These are phyloP conservation scores for Eulemur mongoz DNA, from an alignment of 2,797 vertebrate genomes.

Conservation along the genomic window DNA sequence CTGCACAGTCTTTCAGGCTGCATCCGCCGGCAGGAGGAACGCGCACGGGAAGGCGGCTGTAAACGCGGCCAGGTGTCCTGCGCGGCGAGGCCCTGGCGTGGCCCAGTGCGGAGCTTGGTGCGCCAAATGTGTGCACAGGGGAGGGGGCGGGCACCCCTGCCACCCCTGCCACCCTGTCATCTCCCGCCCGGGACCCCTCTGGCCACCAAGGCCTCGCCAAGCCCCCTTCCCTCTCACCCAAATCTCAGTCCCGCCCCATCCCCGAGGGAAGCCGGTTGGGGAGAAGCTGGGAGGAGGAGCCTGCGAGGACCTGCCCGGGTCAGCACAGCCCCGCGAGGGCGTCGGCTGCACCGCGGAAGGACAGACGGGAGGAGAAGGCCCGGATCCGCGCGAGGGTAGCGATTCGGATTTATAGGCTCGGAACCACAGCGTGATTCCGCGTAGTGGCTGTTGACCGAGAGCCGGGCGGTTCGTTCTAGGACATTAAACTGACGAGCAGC, in stretches of 20 bases:
- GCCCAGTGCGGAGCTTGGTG: accelerated
- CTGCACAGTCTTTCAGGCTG: accelerated
- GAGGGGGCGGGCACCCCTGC: neutral
- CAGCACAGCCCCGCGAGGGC: accelerated
- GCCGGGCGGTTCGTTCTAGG: slow-evolving; percentile 32
- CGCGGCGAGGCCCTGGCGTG: neutral
- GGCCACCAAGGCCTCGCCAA: neutral
- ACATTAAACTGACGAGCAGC: slow-evolving; percentile 66
- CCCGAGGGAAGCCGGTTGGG: accelerated
- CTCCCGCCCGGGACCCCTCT: accelerated
- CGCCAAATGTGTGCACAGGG: neutral
- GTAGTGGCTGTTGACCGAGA: slow-evolving; percentile 62
- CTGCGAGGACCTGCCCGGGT: accelerated
- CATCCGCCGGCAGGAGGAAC: neutral
- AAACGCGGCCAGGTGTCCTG: neutral
- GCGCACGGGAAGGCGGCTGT: neutral
- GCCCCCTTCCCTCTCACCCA: neutral
- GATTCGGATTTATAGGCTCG: slow-evolving; percentile 56
- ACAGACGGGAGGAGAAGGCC: neutral
- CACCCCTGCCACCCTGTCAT: no score
- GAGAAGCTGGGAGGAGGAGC: accelerated
- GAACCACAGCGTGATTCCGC: slow-evolving; percentile 59
- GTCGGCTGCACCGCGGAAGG: accelerated
- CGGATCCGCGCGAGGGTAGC: neutral
- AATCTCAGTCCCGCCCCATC: accelerated